These are phyloP conservation scores for Piaya cayana DNA, from an alignment of 2,113 vertebrate genomes.

Conservation along the genomic window DNA sequence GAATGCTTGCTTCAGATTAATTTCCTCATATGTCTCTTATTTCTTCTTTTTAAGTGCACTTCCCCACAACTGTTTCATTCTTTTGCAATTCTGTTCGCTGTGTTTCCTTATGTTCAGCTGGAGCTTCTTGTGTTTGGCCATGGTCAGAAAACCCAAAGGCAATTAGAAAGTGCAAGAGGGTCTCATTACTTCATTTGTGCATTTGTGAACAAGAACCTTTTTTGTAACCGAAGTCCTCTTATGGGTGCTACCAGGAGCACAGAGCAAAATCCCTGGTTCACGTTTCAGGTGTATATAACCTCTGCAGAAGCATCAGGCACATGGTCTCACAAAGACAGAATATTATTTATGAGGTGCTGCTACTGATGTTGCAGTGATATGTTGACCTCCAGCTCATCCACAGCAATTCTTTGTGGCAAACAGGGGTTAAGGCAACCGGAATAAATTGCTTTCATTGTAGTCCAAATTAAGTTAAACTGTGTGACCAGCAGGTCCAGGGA, in stretches of 20 bases:
- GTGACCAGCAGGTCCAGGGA: too few species aligned
- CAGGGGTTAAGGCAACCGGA: background rate
- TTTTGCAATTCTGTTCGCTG: background rate
- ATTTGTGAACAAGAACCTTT: background rate
- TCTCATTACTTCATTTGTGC: background rate
- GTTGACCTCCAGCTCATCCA: background rate
- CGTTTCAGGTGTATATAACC: background rate
- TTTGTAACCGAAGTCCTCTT: background rate
- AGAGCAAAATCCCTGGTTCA: background rate
- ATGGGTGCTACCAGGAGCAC: background rate
- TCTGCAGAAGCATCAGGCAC: background rate
- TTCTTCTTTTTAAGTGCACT: background rate
- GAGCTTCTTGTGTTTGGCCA: background rate
- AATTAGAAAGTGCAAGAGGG: background rate
- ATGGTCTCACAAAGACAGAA: background rate
- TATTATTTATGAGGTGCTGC: background rate
- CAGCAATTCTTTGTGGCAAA: background rate
- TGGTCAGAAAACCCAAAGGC: background rate
- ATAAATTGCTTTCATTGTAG: background rate
- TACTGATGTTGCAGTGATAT: background rate
- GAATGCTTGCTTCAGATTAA: background rate
- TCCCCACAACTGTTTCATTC: background rate
- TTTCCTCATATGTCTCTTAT: background rate
- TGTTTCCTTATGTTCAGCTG: background rate
- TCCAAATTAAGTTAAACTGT: background rate